Conservation (phyloP, 2,797 vertebrate genomes). For the Hirundo rustica region DNA sequence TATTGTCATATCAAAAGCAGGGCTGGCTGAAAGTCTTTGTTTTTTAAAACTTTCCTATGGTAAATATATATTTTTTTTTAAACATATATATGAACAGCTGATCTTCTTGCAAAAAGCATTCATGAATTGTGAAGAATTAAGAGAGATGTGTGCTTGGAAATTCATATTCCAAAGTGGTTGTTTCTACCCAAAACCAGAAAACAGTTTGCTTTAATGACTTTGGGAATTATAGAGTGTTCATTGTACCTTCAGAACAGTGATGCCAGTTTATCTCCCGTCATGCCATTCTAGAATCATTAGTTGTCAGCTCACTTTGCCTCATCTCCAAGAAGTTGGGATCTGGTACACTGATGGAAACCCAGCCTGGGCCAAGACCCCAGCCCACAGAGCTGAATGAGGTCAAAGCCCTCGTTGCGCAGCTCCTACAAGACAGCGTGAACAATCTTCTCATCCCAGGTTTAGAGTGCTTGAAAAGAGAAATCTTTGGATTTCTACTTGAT, state of each 20-base stretch:
- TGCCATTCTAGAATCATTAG: background rate
- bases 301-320: background rate
- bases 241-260: rapidly evolving
- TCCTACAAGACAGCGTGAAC: background rate
- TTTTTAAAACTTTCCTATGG: background rate
- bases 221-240: background rate
- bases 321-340: rapidly evolving
- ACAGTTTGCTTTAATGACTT: rapidly evolving
- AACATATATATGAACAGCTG: background rate
- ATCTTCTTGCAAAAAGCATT: background rate
- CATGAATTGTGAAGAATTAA: background rate
- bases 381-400: background rate
- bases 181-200: background rate
- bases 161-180: background rate
- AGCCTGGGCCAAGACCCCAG: background rate
- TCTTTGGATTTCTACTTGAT: background rate
- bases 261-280: background rate
- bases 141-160: background rate
- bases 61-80: background rate
- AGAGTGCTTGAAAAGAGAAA: background rate
- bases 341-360: background rate
- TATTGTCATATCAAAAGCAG: background rate
- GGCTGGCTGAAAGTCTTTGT: background rate
- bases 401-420: background rate
- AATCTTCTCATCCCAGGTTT: background rate